phyloP scores from a whole-genome alignment of 2,797 vertebrate genomes.

The Eptatretus atami region DNA sequence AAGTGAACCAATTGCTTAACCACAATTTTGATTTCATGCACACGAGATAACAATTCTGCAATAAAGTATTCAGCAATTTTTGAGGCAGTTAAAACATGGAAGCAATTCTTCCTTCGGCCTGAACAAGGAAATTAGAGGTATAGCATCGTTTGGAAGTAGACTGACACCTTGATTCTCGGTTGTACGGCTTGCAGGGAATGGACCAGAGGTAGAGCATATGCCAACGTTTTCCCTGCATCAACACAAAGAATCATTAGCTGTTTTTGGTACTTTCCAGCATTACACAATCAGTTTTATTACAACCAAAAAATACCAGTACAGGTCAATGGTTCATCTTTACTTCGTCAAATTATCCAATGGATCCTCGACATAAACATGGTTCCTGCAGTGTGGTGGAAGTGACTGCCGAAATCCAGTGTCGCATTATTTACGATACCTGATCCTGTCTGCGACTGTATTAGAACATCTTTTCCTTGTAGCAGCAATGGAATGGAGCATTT shows the following conservation, averaged over 20 bases:
- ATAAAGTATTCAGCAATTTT: too few relatives aligned
- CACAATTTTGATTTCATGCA: too few relatives aligned
- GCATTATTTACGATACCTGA: conserved; percentile 26
- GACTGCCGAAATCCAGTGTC: conserved; percentile 8
- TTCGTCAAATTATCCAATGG: not conserved
- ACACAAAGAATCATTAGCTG: conserved; percentile 6
- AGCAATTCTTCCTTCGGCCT: too few relatives aligned
- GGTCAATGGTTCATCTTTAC: not conserved
- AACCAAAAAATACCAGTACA: not conserved
- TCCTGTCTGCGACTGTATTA: conserved; percentile 64
- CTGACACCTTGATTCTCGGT: conserved; percentile 32
- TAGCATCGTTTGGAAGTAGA: not conserved
- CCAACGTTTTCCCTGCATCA: conserved; percentile 58
- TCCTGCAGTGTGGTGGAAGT: not conserved
- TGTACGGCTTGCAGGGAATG: conserved; percentile 39
- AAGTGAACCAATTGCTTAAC: too few relatives aligned
- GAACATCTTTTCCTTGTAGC: conserved; percentile 37
- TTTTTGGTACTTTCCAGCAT: not conserved
- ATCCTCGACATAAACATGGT: not conserved
- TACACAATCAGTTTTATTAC: too few relatives aligned
- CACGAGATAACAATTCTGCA: too few relatives aligned
- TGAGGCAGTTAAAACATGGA: too few relatives aligned
- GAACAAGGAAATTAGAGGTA: too few relatives aligned
- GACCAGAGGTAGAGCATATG: conserved; percentile 50
- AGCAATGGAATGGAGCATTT: conserved; percentile 41